Base-by-base conservation (phyloP, 1,140 invertebrate species). In the Calosoma granatense region DNA sequence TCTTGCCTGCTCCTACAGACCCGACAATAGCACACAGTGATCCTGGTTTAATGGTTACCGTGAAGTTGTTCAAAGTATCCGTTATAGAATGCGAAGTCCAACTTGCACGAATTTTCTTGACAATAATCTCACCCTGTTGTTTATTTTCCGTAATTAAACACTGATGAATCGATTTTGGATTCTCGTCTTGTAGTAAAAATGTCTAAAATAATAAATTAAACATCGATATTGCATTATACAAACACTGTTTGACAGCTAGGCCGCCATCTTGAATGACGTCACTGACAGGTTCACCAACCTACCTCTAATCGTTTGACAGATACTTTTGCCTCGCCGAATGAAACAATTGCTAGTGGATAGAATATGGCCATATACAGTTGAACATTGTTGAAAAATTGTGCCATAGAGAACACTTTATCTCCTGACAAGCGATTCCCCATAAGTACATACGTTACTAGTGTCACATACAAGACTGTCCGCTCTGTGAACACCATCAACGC, bases 1-100 rank as follows among this genome's bases (percentile, higher is more conserved):
- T 87, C 82, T 90, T 92, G 63, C 89, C 89, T 53, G 85, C 75
- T 26, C 88, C 88, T 20, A 92, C 87, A 30, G 84, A 74, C 43
- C 90, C 90, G 23, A 90, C 82, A 1, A 93, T 70, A 11, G 83
- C 85, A 47, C 85, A 70, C 30, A 91, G 76, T 65, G 87, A 77
- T 2, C 85, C 84, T 3, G 78, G 71, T 59, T 74, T 69, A 0
- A 83, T 75, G 1, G 72, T 73, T 12, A 87, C 62, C 41, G 73
- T 78, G 14, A 90, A 76, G 57, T 86, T 77, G 51, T 76, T 75
- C n/a, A 86, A 66, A 0, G 81, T 83, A 57, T 78, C 71, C 2
- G 78, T 75, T 21, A 81, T 83, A 4, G 75, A 72, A 58, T 77
- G 74, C 1, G 76, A 70, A 21, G 70, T 65, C 83, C 83, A 87